Conservation (phyloP, 2,888 invertebrate species). For the Liopterus haemorrhoidalis region DNA sequence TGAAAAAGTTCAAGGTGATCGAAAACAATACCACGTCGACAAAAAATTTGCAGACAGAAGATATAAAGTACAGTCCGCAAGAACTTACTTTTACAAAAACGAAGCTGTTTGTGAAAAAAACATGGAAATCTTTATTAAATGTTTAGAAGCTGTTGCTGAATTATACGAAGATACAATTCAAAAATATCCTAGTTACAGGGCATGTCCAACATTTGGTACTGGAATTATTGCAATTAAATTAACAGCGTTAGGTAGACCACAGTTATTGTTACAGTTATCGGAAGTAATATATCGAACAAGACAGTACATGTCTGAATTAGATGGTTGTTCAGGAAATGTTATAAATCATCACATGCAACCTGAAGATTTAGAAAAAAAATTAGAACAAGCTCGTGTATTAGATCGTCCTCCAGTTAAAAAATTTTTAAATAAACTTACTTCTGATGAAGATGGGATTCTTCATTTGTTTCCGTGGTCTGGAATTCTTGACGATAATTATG, state of each 20-base stretch:
- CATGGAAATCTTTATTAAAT: constrained; percentile 82
- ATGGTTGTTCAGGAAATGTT: constrained; percentile 73
- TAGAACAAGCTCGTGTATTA: constrained; percentile 57
- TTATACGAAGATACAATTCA: too few relatives aligned
- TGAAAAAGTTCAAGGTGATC: constrained; percentile 50
- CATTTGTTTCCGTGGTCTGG: constrained; percentile 94
- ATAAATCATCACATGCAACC: constrained; percentile 74
- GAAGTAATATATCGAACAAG: constrained; percentile 89
- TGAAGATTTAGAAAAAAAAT: constrained; percentile 72
- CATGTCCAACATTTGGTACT: constrained; percentile 82
- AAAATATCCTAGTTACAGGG: too few relatives aligned
- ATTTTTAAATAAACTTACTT: constrained; percentile 79
- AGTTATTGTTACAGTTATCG: constrained; percentile 82
- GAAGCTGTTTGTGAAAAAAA: constrained; percentile 93
- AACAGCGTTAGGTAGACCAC: constrained; percentile 89
- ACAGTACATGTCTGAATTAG: constrained; percentile 80
- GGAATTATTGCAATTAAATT: constrained; percentile 91
- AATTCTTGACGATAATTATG: constrained; percentile 80
- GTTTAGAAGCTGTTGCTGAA: constrained; percentile 89
- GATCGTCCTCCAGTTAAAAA: too few relatives aligned
- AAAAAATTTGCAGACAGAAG: constrained; percentile 84
- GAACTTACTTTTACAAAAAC: constrained; percentile 92
- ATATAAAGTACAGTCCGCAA: constrained; percentile 79
- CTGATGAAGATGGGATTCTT: constrained; percentile 86
- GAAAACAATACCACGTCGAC: constrained; percentile 78